Percentiles rank a stretch among this genome's conserved stretches.
Conservation (phyloP, 35 echinoderm and acorn worm genomes). For the Patiria miniata region DNA sequence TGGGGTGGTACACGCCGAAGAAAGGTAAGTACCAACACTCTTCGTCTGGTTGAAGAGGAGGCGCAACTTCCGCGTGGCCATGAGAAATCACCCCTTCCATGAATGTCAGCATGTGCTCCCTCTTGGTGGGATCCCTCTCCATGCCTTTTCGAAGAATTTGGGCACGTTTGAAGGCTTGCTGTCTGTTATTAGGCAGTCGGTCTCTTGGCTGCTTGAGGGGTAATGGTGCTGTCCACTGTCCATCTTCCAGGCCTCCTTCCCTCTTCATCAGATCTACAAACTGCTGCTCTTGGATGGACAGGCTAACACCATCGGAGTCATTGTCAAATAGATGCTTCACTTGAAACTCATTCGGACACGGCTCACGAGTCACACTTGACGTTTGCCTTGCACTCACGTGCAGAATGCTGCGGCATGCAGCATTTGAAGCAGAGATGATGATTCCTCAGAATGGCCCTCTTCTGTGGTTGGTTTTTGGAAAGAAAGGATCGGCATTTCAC, state of each 20-base stretch:
- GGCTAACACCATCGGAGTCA: slow-evolving; percentile 9
- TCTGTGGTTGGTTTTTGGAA: too few species aligned
- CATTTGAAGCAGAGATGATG: background rate
- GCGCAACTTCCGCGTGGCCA: background rate
- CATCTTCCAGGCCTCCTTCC: slow-evolving; percentile 21
- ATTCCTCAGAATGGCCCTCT: too few species aligned
- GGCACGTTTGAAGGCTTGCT: slow-evolving; percentile 32
- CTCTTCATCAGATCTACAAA: slow-evolving; percentile 36
- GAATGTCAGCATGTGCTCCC: background rate
- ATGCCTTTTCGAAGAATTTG: slow-evolving; percentile 40
- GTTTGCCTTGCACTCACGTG: background rate
- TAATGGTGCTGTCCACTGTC: slow-evolving; percentile 30
- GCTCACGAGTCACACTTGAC: slow-evolving; percentile 9
- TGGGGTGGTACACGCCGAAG: slow-evolving; percentile 26
- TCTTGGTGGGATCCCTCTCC: background rate
- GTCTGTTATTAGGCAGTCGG: slow-evolving; percentile 26
- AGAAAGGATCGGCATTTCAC: too few species aligned
- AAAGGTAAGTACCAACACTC: slow-evolving; percentile 40
- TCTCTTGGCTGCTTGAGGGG: slow-evolving; percentile 38
- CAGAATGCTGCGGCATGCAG: background rate
- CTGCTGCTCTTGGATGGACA: slow-evolving; percentile 42
- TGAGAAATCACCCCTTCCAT: background rate
- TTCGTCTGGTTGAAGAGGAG: background rate
- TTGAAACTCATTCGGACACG: slow-evolving; percentile 29
- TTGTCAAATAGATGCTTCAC: slow-evolving; percentile 27